These are phyloP conservation scores for Scolanthus callimorphus DNA, from an alignment of 92 coral and sea anemone species.

Conservation along the genomic window DNA sequence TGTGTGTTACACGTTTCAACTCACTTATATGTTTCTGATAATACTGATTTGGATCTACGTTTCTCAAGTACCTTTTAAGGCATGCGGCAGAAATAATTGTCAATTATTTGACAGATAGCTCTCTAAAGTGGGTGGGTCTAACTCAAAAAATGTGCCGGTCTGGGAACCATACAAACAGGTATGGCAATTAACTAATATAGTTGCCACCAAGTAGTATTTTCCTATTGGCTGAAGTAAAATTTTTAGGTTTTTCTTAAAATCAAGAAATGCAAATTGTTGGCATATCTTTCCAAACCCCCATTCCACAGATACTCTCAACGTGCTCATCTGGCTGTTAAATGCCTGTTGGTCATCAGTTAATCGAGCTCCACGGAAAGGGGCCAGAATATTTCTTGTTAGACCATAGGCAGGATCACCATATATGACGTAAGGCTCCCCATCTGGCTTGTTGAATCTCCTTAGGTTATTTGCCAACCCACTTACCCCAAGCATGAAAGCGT, in stretches of 20 bases:
- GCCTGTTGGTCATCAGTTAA: conserved; percentile 36
- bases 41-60: too few species aligned
- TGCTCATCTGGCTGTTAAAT: conserved; percentile 39
- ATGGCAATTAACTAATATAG: too few species aligned
- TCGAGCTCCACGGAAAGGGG: conserved; percentile 23
- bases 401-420: background rate
- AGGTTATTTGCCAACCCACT: background rate
- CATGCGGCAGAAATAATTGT: too few species aligned
- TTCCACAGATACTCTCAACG: conserved; percentile 31
- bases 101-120: too few species aligned
- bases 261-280: conserved; percentile 35
- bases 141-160: too few species aligned
- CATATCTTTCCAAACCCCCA: conserved; percentile 37
- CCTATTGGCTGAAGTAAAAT: too few species aligned
- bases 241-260: conserved; percentile 33
- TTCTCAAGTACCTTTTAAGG: too few species aligned
- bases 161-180: too few species aligned
- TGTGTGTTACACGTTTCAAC: too few species aligned
- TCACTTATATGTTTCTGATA: too few species aligned
- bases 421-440: background rate
- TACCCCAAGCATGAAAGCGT: background rate
- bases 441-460: background rate
- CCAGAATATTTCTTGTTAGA: conserved; percentile 7
- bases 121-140: too few species aligned
- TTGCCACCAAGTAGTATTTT: too few species aligned